Evolutionary conservation across 2,113 vertebrate species (phyloP).

Genomic region (Nansenia antarctica): DNA sequence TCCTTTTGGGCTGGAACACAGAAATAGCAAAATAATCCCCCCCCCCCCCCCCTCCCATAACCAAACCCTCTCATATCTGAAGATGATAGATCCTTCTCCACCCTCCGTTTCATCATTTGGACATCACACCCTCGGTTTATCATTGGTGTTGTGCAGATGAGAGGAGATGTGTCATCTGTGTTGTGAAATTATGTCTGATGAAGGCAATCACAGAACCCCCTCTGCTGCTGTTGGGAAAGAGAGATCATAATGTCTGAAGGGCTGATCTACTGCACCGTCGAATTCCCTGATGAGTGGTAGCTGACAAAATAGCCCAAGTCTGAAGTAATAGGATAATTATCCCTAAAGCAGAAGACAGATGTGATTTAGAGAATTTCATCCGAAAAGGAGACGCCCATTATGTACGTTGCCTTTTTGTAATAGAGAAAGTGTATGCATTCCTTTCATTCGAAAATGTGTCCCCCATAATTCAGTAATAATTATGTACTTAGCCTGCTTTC

Average conservation of each 20-base stretch:
- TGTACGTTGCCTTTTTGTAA: slow-evolving; percentile 31
- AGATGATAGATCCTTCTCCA: slow-evolving; percentile 1
- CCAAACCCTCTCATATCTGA: not conserved
- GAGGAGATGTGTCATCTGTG: not conserved
- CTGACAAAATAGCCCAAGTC: slow-evolving; percentile 11
- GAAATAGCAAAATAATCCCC: not conserved
- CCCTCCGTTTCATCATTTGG: slow-evolving; percentile 2
- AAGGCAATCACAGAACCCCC: slow-evolving; percentile 26
- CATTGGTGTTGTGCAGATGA: slow-evolving; percentile 8
- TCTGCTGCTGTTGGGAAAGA: slow-evolving; percentile 7
- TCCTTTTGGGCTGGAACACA: not conserved
- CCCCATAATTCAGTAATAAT: slow-evolving; percentile 55
- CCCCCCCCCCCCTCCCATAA: not conserved
- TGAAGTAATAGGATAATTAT: slow-evolving; percentile 52
- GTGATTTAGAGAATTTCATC: slow-evolving; percentile 39
- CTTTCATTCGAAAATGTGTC: slow-evolving; percentile 58
- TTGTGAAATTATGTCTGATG: slow-evolving; percentile 27
- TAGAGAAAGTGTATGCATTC: slow-evolving; percentile 37
- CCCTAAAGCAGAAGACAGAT: slow-evolving; percentile 49
- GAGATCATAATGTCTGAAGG: slow-evolving; percentile 42
- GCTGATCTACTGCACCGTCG: slow-evolving; percentile 46
- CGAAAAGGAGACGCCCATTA: slow-evolving; percentile 28
- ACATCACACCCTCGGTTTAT: slow-evolving; percentile 3
- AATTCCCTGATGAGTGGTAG: not conserved
- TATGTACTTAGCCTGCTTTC: slow-evolving; percentile 41